These are phyloP conservation scores for Myopa tessellatipennis DNA, from an alignment of 2,888 invertebrate genomes.

Conservation along the genomic window DNA sequence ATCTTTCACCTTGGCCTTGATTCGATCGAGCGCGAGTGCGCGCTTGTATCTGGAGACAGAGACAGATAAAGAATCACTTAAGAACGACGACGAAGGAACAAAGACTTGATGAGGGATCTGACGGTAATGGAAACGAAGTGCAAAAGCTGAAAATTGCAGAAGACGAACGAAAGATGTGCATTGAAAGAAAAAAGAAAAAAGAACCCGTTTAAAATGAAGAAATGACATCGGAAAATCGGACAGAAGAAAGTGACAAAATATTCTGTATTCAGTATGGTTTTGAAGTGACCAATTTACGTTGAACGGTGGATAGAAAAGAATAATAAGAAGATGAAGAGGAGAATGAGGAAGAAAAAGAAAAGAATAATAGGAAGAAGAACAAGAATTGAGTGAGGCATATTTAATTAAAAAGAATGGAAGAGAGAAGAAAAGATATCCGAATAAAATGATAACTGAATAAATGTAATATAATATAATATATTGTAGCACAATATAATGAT, in stretches of 20 bases:
- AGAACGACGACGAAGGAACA: slow-evolving; percentile 4
- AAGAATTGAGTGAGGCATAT: not conserved
- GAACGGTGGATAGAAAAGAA: no score
- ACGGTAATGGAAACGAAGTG: not conserved
- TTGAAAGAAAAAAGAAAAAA: not conserved
- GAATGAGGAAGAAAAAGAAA: not conserved
- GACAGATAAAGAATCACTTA: slow-evolving; percentile 15
- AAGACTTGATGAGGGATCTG: not conserved
- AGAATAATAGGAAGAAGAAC: not conserved
- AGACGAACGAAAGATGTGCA: not conserved
- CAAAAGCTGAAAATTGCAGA: not conserved
- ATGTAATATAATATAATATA: no score
- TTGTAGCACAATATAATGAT: not conserved
- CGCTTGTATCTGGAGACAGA: not conserved
- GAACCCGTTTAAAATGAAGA: not conserved
- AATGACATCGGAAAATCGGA: not conserved
- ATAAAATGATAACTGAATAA: no score
- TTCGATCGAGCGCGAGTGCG: slow-evolving; percentile 47
- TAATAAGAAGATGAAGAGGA: not conserved
- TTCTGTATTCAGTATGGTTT: no score
- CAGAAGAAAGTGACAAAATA: no score
- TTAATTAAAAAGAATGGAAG: no score
- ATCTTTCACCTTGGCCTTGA: slow-evolving; percentile 60
- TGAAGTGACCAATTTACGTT: no score
- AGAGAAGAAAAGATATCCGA: no score